A percentile compares a stretch with the other conserved stretches of the same genome.
Conservation (phyloP, 2,888 invertebrate genomes). For the Tetropium fuscum region DNA sequence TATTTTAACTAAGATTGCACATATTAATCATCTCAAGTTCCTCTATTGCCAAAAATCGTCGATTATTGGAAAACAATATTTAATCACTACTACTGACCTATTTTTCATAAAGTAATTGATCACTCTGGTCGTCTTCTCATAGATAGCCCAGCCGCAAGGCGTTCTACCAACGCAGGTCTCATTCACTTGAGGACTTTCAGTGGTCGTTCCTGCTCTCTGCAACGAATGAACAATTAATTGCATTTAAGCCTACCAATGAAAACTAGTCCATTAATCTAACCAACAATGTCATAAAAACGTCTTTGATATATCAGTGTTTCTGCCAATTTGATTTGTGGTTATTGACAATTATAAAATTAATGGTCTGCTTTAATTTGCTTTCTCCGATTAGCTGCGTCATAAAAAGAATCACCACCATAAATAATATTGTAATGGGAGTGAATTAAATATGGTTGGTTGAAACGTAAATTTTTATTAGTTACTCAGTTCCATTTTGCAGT, state of each 20-base stretch:
- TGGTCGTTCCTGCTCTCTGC: slow-evolving; percentile 17
- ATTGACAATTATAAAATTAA: slow-evolving; percentile 14
- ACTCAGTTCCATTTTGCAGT: too few species aligned
- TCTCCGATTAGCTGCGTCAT: slow-evolving; percentile 14
- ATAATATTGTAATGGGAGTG: too few species aligned
- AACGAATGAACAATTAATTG: slow-evolving; percentile 3
- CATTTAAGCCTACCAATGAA: slow-evolving; percentile 12
- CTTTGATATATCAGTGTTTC: slow-evolving; percentile 6
- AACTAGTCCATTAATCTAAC: too few species aligned
- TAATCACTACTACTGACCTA: slow-evolving; percentile 65
- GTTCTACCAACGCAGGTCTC: slow-evolving; percentile 46
- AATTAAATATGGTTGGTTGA: too few species aligned
- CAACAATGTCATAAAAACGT: not conserved
- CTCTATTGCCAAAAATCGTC: too few species aligned
- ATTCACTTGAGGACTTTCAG: not conserved
- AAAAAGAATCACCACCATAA: too few species aligned
- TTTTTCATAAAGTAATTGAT: slow-evolving; percentile 71
- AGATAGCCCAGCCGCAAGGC: slow-evolving; percentile 75
- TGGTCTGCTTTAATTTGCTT: slow-evolving; percentile 21
- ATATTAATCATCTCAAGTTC: too few species aligned
- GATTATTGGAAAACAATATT: too few species aligned
- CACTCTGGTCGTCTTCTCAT: slow-evolving; percentile 67
- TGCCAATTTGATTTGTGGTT: slow-evolving; percentile 22
- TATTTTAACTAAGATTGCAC: too few species aligned
- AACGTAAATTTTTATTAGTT: too few species aligned